Percentiles rank a stretch among this genome's conserved stretches.
Conservation (phyloP, 1,140 invertebrate species). For the Leucophenga varia region DNA sequence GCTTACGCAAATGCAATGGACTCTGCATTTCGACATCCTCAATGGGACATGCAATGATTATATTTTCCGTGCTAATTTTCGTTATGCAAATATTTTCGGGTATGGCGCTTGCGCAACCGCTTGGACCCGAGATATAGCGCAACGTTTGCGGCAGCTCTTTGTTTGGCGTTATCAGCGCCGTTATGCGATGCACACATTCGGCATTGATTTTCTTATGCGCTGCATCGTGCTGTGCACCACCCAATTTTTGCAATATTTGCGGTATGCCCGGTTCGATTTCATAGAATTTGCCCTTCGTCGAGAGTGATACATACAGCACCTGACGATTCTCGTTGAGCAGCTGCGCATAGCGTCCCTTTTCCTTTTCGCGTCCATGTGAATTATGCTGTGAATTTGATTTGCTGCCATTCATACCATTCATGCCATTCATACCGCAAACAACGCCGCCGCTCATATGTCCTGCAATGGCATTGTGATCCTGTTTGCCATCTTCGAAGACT, state of each 20-base stretch:
- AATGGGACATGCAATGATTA: slow-evolving; percentile 50
- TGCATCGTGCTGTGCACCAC: slow-evolving; percentile 13
- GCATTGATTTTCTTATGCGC: slow-evolving; percentile 46
- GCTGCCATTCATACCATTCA: slow-evolving; percentile 16
- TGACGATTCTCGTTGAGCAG: slow-evolving; percentile 51
- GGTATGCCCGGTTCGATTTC: slow-evolving; percentile 53
- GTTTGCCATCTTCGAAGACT: slow-evolving; percentile 54
- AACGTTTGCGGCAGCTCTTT: slow-evolving; percentile 44
- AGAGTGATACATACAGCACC: slow-evolving; percentile 48
- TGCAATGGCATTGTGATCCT: slow-evolving; percentile 25
- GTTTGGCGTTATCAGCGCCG: slow-evolving; percentile 32
- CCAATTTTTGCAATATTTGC: slow-evolving; percentile 44
- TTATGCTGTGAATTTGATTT: neutral
- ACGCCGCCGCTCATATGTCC: slow-evolving; percentile 10
- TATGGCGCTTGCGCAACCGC: slow-evolving; percentile 26
- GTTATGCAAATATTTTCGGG: slow-evolving; percentile 48
- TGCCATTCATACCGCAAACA: slow-evolving; percentile 2
- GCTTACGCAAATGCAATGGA: slow-evolving; percentile 39
- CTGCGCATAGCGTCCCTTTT: slow-evolving; percentile 54
- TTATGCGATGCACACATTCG: slow-evolving; percentile 54
- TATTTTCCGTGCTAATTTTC: slow-evolving; percentile 45
- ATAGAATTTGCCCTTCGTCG: slow-evolving; percentile 54
- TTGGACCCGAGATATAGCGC: slow-evolving; percentile 46
- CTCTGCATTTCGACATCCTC: slow-evolving; percentile 42
- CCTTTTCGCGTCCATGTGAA: slow-evolving; percentile 42